Evolutionary conservation across 2,797 vertebrate genomes (phyloP).

Genomic region (Myotis pilosus): DNA sequence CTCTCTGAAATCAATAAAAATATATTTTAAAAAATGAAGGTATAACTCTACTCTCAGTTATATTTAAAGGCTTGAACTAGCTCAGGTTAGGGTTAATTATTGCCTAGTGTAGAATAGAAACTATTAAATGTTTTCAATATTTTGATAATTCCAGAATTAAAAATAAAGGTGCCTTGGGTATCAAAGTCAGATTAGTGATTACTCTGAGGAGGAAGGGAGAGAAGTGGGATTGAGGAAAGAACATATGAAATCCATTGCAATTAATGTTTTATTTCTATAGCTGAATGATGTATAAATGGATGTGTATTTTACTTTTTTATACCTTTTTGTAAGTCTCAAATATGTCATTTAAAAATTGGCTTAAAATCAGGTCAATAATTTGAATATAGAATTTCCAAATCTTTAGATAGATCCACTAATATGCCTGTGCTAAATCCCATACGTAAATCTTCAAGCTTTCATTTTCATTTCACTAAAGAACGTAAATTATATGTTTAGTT

Average conservation of each 20-base stretch:
- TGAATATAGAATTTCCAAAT: slow-evolving; percentile 36
- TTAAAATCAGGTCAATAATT: slow-evolving; percentile 8
- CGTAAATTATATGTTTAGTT: not conserved
- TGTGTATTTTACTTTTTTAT: not conserved
- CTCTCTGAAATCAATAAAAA: too few species aligned
- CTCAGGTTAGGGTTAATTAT: not conserved
- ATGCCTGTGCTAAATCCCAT: not conserved
- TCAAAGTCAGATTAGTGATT: not conserved
- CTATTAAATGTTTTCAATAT: not conserved
- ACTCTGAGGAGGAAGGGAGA: not conserved
- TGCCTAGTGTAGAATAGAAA: not conserved
- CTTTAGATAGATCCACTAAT: not conserved
- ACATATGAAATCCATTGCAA: not conserved
- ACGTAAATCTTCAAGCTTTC: not conserved
- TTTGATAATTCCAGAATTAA: slow-evolving; percentile 30
- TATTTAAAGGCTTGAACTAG: not conserved
- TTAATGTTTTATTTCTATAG: not conserved
- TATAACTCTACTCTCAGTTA: not conserved
- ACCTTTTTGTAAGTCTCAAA: not conserved
- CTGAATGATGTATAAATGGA: not conserved
- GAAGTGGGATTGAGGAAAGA: not conserved
- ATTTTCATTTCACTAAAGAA: slow-evolving; percentile 1
- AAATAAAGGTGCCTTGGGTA: not conserved
- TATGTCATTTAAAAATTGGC: not conserved
- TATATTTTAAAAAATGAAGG: not conserved